Evolutionary conservation across 1,140 invertebrate species (phyloP), one percentile per base, ranked within the genome.

Genomic region (Solen grandis): DNA sequence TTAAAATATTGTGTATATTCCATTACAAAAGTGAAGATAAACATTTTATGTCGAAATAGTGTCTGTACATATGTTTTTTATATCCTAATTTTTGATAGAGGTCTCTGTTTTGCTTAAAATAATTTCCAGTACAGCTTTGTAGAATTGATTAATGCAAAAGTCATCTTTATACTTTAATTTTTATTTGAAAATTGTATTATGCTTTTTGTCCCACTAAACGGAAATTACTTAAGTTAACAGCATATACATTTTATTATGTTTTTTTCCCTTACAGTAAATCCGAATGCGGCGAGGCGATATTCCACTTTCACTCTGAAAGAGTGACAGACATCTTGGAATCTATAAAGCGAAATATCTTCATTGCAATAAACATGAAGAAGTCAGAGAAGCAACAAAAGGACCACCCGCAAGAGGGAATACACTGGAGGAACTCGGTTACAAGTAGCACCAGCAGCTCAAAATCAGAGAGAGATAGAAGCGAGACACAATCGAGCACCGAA

Each of bases 331-430:
- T 86, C 41, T 72, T 86, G 5, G 60, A 29, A 1, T 46, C 79
- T 16, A 82, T 86, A 19, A 77, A 83, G 36, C n/a, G 57, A 31
- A 84, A 81, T 57, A 86, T 86, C 76, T 84, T 41, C 57, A 31
- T 77, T 0, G 85, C 80, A 1, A 72, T 86, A 14, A 69, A 52
- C 25, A 31, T 46, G 36, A 63, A 72, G 50, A 52, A 72, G 46
- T 25, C 55, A 5, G 41, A 76, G 16, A 22, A 19, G 59, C 10
- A 4, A 22, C 13, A n/a, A 19, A 59, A 60, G 59, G n/a, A 25
- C 29, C 59, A n/a, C 19, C 16, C 31, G 10, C 5, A 52, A 2
- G 5, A 16, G 33, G 31, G 59, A 2, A 33, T 41, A 29, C 2
- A n/a, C 14, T 1, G 0, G 1, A 13, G 22, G 13, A 35, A 13